Evolutionary conservation across 1,140 invertebrate species (phyloP), one percentile per base, ranked within the genome.

Genomic region (Drosophila nasuta): DNA sequence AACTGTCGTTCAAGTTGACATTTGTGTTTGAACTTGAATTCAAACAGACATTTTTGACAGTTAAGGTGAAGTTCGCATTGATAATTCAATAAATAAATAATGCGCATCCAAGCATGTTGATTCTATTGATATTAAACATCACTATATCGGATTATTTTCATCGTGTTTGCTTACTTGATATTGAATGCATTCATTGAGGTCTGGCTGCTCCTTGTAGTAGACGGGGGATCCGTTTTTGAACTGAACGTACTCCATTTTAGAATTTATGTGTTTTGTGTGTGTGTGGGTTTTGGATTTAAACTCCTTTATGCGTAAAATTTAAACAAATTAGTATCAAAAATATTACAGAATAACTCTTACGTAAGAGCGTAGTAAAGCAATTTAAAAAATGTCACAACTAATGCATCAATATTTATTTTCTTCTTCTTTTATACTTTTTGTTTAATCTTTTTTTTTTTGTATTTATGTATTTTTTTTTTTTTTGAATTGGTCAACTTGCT

Each of bases 181-280:
- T 92, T 92, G 91, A 91, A 92, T 92, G 77, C 87, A 88, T 71
- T 92, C 91, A 81, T 92, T 92, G 67, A 92, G 75, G 80, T 92
- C 91, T 83, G 91, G 89, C 82, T 91, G 83, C 75, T 92, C 91
- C 87, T 85, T 92, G 85, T 91, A 92, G 81, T 92, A 92, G 76
- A 91, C 83, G 49, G 91, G 91, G 54, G 91, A 91, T 82, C 91
- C 91, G 60, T 92, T 92, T 92, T 92, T 92, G 87, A 92, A 92
- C 79, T 92, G 91, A 72, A 92, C 89, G 87, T 92, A 92, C 87
- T 92, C 91, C 89, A 91, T 92, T 87, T 87, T 86, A 89, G 54
- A 63, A 70, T 71, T 72, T 56, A 66, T 73, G 70, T 75, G 72
- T 68, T 30, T 62, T 77, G 65, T 78, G 64, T 67, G 33, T 81